These are phyloP conservation scores for Resseliella maxima DNA, from an alignment of 2,888 invertebrate genomes.

Conservation along the genomic window DNA sequence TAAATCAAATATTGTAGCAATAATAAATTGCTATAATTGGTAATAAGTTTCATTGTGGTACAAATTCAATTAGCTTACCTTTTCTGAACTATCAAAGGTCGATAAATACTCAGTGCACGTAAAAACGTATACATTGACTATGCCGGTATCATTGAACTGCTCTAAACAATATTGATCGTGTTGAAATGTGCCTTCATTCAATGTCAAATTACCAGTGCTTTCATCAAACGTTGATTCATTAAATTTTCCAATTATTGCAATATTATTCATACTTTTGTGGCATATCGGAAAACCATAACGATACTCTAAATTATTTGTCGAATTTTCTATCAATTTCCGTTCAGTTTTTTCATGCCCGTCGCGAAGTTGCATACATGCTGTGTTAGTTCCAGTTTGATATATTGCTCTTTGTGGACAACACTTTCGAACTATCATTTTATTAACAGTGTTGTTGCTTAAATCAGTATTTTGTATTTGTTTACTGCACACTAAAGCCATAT, in stretches of 20 bases:
- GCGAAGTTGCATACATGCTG: conserved; percentile 67
- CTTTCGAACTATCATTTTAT: conserved; percentile 69
- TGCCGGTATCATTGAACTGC: conserved; percentile 16
- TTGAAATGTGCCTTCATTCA: not conserved
- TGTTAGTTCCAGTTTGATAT: conserved; percentile 69
- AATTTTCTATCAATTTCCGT: conserved; percentile 61
- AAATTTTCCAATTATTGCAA: conserved; percentile 70
- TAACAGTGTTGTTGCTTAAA: conserved; percentile 60
- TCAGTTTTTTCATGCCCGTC: conserved; percentile 64
- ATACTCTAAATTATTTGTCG: conserved; percentile 65
- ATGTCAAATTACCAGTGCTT: conserved; percentile 24
- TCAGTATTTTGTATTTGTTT: conserved; percentile 64
- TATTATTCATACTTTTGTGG: conserved; percentile 68
- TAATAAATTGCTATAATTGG: conserved; percentile 3
- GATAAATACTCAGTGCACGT: conserved; percentile 24
- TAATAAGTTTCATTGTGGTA: not conserved
- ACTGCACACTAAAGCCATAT: conserved; percentile 74
- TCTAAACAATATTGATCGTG: conserved; percentile 15
- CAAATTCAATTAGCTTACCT: not conserved
- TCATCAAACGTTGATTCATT: conserved; percentile 68
- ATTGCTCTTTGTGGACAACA: conserved; percentile 78
- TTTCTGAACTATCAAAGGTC: not conserved
- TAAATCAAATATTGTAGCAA: not conserved
- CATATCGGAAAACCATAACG: conserved; percentile 72
- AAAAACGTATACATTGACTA: conserved; percentile 6